phyloP scores from a whole-genome alignment of 2,888 invertebrate species.

The Muschampia plurimacula region DNA sequence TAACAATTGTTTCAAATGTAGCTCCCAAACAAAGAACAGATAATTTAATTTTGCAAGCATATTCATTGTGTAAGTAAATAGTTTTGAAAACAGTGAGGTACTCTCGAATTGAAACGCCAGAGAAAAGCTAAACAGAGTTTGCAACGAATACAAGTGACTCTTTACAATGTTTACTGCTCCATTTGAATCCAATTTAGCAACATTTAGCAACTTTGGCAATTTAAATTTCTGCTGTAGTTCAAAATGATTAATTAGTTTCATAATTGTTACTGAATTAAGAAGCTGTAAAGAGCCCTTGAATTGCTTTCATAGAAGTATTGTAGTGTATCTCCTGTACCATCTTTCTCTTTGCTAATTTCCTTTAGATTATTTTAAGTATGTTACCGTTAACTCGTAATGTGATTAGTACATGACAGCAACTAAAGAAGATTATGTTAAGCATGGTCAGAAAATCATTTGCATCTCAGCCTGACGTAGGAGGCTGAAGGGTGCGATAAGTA shows the following conservation, averaged over 20 bases:
- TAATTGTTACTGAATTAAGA: conserved; percentile 1
- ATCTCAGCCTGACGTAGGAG: neutral
- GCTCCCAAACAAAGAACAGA: conserved; percentile 65
- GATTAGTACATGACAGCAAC: neutral
- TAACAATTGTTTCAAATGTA: conserved; percentile 51
- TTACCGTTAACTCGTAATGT: neutral
- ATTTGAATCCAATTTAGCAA: conserved; percentile 20
- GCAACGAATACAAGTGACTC: conserved; percentile 67
- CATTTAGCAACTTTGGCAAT: conserved; percentile 31
- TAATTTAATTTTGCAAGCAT: conserved; percentile 73
- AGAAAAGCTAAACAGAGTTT: conserved; percentile 72
- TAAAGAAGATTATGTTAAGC: neutral
- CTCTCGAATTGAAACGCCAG: conserved; percentile 54
- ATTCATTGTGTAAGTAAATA: conserved; percentile 62
- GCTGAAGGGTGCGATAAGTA: neutral
- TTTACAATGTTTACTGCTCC: conserved; percentile 53
- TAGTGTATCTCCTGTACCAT: conserved; percentile 39
- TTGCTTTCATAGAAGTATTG: conserved; percentile 43
- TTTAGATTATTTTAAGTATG: neutral
- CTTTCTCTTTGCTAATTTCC: conserved; percentile 16
- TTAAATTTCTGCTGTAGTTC: neutral
- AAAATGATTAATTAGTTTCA: conserved; percentile 1
- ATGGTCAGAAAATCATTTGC: neutral
- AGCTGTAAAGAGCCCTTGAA: conserved; percentile 64
- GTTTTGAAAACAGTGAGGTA: conserved; percentile 63